Percentiles rank a stretch among this genome's conserved stretches.
phyloP scores from a whole-genome alignment of 1,140 invertebrate species.

The Papilio helenus region DNA sequence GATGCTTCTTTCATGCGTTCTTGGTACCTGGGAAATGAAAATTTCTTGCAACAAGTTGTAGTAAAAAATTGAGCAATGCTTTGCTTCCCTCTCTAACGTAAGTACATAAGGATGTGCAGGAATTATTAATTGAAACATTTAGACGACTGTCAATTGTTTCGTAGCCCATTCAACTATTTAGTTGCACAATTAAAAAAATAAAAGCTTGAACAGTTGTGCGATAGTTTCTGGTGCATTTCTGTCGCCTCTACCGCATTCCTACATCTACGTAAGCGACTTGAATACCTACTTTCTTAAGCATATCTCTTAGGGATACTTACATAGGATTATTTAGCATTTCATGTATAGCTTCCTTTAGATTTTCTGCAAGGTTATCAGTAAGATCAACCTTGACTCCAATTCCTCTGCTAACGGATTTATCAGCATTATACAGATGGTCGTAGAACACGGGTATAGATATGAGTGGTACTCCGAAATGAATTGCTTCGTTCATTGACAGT shows the following conservation, averaged over 20 bases:
- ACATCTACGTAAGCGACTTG: no score
- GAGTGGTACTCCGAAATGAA: conserved; percentile 86
- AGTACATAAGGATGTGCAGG: no score
- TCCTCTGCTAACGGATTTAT: conserved; percentile 51
- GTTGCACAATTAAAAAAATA: no score
- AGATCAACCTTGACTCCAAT: conserved; percentile 52
- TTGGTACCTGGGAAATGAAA: conserved; percentile 41
- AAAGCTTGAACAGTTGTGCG: no score
- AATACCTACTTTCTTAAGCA: neutral
- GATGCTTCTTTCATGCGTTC: conserved; percentile 48
- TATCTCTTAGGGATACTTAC: conserved; percentile 40
- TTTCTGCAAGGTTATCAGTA: conserved; percentile 27
- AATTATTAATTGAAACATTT: no score
- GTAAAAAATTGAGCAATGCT: no score
- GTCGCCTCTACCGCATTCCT: no score
- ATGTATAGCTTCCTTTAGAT: conserved; percentile 44
- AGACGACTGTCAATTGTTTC: no score
- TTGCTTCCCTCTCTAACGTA: no score
- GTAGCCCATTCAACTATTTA: no score
- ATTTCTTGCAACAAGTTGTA: neutral
- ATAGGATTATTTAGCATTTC: conserved; percentile 42
- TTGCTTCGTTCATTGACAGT: conserved; percentile 85
- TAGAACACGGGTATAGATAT: conserved; percentile 86
- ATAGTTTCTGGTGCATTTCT: no score
- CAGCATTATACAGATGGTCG: conserved; percentile 82